Conservation (phyloP, 2,113 vertebrate genomes). For the Psammodynastes pulverulentus region DNA sequence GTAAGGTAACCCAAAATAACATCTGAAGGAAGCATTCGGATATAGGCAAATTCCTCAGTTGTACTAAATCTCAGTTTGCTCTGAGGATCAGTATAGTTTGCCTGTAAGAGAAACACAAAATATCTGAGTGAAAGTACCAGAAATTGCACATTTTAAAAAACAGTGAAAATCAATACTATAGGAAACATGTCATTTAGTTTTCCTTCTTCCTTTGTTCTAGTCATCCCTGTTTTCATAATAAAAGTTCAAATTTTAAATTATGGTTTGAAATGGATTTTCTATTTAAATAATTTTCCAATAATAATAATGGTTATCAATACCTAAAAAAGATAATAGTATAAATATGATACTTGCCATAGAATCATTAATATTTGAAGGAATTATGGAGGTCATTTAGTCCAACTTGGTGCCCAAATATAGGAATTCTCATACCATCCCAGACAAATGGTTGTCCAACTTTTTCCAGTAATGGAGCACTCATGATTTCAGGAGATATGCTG, state of each 20-base stretch:
- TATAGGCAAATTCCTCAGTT: constrained; percentile 92
- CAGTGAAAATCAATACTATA: background rate
- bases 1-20: constrained; percentile 91
- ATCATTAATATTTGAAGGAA: background rate
- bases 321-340: background rate
- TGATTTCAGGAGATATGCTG: background rate
- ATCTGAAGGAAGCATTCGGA: constrained; percentile 92
- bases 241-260: background rate
- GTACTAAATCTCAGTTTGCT: constrained; percentile 94
- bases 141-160: background rate
- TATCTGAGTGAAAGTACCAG: background rate
- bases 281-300: background rate
- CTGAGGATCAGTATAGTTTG: constrained; percentile 96
- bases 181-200: background rate
- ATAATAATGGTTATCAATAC: background rate
- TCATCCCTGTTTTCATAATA: background rate
- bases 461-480: background rate
- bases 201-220: background rate
- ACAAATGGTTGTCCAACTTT: background rate
- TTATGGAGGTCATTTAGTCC: background rate
- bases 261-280: background rate
- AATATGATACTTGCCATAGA: background rate
- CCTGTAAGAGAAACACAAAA: constrained; percentile 71
- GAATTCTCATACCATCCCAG: background rate
- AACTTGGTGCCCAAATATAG: background rate